Evolutionary conservation across 1,140 invertebrate genomes (phyloP).

Genomic region (Palaemon carinicauda): DNA sequence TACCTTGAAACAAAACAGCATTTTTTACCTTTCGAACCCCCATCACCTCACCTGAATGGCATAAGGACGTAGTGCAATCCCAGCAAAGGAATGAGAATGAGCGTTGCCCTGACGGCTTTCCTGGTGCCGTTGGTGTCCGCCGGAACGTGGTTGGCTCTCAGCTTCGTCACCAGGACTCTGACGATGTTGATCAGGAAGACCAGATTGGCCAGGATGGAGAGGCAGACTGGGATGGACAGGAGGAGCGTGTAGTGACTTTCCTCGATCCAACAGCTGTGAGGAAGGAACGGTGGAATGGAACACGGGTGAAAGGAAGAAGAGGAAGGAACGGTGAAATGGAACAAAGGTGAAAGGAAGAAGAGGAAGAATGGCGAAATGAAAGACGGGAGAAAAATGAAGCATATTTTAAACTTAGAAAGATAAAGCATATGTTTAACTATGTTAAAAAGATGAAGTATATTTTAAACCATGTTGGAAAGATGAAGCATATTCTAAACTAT

Average conservation of each 20-base stretch:
- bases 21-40: too few species aligned
- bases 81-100: slow-evolving; percentile 83
- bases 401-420: too few species aligned
- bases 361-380: too few species aligned
- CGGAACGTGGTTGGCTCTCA: slow-evolving; percentile 64
- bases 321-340: too few species aligned
- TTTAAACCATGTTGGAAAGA: too few species aligned
- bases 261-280: slow-evolving; percentile 84
- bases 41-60: slow-evolving; percentile 71
- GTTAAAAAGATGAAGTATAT: too few species aligned
- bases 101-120: slow-evolving; percentile 77
- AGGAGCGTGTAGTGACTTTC: slow-evolving; percentile 77
- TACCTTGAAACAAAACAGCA: too few species aligned
- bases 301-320: not conserved
- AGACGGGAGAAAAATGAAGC: too few species aligned
- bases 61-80: slow-evolving; percentile 87
- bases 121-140: slow-evolving; percentile 64
- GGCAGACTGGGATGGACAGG: slow-evolving; percentile 79
- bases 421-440: too few species aligned
- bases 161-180: slow-evolving; percentile 85
- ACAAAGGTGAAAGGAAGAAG: too few species aligned
- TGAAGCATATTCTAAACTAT: too few species aligned
- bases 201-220: slow-evolving; percentile 84
- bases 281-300: not conserved
- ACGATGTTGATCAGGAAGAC: slow-evolving; percentile 93